These are phyloP conservation scores for Phaethornis superciliosus DNA, from an alignment of 2,113 vertebrate species.

Conservation along the genomic window DNA sequence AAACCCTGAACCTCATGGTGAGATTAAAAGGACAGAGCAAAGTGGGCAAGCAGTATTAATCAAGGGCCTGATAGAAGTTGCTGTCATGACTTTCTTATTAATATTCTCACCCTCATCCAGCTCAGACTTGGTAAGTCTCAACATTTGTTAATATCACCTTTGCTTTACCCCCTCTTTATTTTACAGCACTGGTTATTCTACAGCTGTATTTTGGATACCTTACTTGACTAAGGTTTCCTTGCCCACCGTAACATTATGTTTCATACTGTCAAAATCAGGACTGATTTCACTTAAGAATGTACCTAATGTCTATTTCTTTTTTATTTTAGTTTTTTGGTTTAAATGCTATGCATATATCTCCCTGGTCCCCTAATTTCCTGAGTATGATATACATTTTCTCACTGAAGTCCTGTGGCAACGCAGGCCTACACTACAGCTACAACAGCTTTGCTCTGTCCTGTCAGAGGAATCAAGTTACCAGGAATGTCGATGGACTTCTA, in stretches of 20 bases:
- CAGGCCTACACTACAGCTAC: background rate
- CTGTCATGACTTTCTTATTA: background rate
- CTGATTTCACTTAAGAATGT: background rate
- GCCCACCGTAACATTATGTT: background rate
- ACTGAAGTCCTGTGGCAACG: conserved; percentile 6
- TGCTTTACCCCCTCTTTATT: background rate
- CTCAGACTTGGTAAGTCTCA: background rate
- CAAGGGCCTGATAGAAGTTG: background rate
- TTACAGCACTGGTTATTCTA: background rate
- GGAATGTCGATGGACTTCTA: conserved; percentile 8
- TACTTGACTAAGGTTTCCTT: background rate
- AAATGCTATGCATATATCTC: background rate
- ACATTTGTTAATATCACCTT: background rate
- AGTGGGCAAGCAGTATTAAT: background rate
- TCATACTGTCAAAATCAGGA: background rate
- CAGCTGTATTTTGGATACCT: background rate
- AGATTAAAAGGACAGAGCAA: background rate
- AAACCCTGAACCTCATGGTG: background rate
- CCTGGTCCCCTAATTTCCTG: conserved; percentile 56
- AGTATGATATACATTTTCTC: conserved; percentile 11
- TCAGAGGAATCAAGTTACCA: conserved; percentile 67
- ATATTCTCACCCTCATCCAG: background rate
- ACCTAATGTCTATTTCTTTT: background rate
- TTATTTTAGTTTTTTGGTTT: background rate
- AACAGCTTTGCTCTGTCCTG: background rate